Base-by-base conservation (phyloP, 2,797 vertebrate species). In the Forpus xanthops region DNA sequence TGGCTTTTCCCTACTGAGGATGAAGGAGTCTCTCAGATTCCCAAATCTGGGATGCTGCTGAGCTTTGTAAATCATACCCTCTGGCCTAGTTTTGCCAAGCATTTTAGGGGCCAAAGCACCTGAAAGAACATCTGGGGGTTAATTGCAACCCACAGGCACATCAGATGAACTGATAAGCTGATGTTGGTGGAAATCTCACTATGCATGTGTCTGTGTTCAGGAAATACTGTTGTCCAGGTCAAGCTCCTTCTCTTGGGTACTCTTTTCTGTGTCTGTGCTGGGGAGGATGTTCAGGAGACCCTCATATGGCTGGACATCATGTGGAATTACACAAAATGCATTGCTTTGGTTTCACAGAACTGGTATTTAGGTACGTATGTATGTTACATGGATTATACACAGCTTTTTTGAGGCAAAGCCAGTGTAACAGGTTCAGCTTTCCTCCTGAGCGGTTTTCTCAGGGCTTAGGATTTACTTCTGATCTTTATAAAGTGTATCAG, bases 181-280 rank as follows among this genome's bases (percentile, higher is more conserved):
- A 10, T 89, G 42, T 49, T 85, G 52, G 21, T 94, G 64, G 44
- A 86, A 79, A 52, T 19, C 30, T 85, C 47, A 37, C 21, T 0
- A 0, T 77, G 28, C 39, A 7, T 30, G 4, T 35, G 18, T 60
- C 35, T 64, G 35, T 71, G 14, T 49, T 77, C 55, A 50, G 37
- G 68, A 41, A 58, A 49, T 58, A 30, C 37, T 58, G 35, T 33
- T 66, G 72, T 24, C 49, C 61, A 42, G 27, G n/a, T 55, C 31
- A 39, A 2, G 18, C 31, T 50, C 11, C 21, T 83, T 90, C 30
- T 25, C 28, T 61, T 18, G 30, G 8, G 11, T 25, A n/a, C 19
- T 11, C 4, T 12, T 5, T 14, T 33, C 11, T 30, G 53, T 30
- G 53, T 65, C 55, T 0, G 0, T 1, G 5, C 74, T 45, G 33